Percentiles rank a stretch among this genome's conserved stretches.
phyloP scores from a whole-genome alignment of 2,797 vertebrate genomes.

The Hypotaenidia philippensis region DNA sequence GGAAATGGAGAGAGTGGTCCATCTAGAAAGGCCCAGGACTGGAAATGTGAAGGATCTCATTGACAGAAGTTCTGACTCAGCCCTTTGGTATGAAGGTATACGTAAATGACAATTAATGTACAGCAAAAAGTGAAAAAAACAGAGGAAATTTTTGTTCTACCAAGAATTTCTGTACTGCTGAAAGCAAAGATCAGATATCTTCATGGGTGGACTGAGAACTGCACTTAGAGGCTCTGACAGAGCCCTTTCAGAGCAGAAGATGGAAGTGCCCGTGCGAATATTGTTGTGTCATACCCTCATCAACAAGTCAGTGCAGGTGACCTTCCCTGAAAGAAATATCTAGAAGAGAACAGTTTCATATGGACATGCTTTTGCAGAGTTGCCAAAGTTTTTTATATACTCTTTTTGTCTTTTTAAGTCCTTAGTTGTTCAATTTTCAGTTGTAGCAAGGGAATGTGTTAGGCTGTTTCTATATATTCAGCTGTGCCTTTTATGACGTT shows the following conservation, averaged over 20 bases:
- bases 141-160: background rate
- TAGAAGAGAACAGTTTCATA: background rate
- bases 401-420: background rate
- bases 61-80: background rate
- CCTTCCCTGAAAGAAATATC: background rate
- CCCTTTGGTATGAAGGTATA: background rate
- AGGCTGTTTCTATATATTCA: background rate
- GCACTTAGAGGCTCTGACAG: background rate
- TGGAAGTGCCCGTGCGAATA: background rate
- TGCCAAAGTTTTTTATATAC: background rate
- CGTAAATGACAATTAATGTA: background rate
- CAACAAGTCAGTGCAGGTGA: background rate
- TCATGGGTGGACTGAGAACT: background rate
- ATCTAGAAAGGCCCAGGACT: background rate
- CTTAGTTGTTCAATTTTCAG: background rate
- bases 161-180: background rate
- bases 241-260: background rate
- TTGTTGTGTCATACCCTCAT: background rate
- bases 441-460: background rate
- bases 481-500: background rate
- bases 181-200: background rate
- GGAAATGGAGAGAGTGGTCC: background rate
- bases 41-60: background rate
- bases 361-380: background rate
- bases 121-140: background rate